Evolutionary conservation across 1,140 invertebrate species (phyloP).

Genomic region (Danaus melanippus): DNA sequence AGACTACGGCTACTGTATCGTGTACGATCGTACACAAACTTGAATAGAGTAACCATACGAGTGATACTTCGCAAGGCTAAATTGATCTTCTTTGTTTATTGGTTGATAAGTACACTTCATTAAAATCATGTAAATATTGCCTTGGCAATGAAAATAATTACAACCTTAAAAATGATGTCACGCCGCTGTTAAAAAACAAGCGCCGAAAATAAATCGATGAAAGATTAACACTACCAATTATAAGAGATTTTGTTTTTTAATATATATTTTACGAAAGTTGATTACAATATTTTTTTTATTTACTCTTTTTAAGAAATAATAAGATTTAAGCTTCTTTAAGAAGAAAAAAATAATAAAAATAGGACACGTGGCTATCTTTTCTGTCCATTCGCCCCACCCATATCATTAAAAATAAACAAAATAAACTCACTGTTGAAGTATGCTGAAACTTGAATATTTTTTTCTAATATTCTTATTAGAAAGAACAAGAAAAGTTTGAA

Average conservation of each 20-base stretch:
- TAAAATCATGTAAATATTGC: no score
- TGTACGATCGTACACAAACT: no score
- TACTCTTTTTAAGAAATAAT: no score
- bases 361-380: slow-evolving; percentile 67
- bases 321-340: no score
- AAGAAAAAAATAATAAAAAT: slow-evolving; percentile 25
- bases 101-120: no score
- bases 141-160: slow-evolving; percentile 3
- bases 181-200: slow-evolving; percentile 16
- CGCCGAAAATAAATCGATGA: slow-evolving; percentile 22
- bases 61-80: no score
- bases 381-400: slow-evolving; percentile 66
- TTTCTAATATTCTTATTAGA: slow-evolving; percentile 16
- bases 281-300: no score
- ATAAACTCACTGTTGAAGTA: slow-evolving; percentile 48
- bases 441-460: slow-evolving; percentile 23
- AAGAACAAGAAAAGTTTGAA: slow-evolving; percentile 25
- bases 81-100: no score
- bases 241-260: no score
- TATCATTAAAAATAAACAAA: slow-evolving; percentile 57
- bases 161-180: slow-evolving; percentile 23
- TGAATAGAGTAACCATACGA: no score
- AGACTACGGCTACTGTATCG: no score
- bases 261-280: no score
- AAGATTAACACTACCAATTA: background rate